These are phyloP conservation scores for Vanessa atalanta DNA, from an alignment of 1,140 invertebrate genomes.

Conservation along the genomic window DNA sequence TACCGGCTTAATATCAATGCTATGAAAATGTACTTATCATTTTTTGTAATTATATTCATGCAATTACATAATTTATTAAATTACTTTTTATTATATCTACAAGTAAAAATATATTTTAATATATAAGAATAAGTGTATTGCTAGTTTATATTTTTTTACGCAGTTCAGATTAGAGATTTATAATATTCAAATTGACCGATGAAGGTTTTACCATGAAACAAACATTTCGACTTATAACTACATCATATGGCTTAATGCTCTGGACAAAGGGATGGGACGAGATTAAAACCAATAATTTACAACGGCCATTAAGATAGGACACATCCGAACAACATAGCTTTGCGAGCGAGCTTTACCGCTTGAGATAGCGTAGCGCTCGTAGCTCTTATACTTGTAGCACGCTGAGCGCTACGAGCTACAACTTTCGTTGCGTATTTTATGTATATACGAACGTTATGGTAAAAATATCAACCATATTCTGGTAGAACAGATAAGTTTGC, in stretches of 20 bases:
- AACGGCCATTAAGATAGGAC: slow-evolving; percentile 21
- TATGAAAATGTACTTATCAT: too few species aligned
- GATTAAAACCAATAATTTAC: slow-evolving; percentile 25
- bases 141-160: too few species aligned
- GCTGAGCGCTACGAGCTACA: slow-evolving; percentile 11
- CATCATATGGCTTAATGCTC: background rate
- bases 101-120: too few species aligned
- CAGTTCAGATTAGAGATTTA: too few species aligned
- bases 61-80: too few species aligned
- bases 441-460: background rate
- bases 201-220: background rate
- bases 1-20: too few species aligned
- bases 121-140: too few species aligned
- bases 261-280: slow-evolving; percentile 14
- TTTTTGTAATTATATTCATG: too few species aligned
- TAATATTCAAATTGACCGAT: too few species aligned
- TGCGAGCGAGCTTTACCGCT: slow-evolving; percentile 15
- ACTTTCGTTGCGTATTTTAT: background rate
- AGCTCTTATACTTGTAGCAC: slow-evolving; percentile 6
- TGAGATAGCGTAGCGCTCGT: slow-evolving; percentile 12
- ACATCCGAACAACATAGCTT: slow-evolving; percentile 24
- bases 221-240: slow-evolving; percentile 1
- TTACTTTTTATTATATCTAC: too few species aligned
- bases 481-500: too few species aligned
- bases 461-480: too few species aligned